Evolutionary conservation across 2,888 invertebrate genomes (phyloP), one percentile per base, ranked within the genome.

Genomic region (Pyrgus malvae): DNA sequence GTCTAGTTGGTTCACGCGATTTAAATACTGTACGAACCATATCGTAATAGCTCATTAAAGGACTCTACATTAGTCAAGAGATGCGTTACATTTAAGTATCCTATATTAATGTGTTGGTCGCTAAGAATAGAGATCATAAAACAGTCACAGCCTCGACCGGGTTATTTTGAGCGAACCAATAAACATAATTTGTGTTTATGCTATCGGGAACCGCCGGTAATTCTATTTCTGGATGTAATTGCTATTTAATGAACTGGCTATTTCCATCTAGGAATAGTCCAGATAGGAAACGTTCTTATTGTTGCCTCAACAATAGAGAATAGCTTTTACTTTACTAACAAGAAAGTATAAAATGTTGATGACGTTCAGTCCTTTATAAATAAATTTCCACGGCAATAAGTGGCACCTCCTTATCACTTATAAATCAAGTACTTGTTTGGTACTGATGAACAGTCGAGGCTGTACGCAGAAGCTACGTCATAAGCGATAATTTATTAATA

Each of bases 101-200:
- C 9, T 29, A n/a, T 31, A 40, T 49, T 40, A 31, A 49, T 19
- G 40, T 40, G 40, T 14, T 17, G 29, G 31, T 33, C 9, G 17
- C 50, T 50, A 50, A 50, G 33, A 42, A 50, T 42, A 50, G 50
- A 14, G 42, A 11, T 25, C 23, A 23, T 50, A 40, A 50, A 50
- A 17, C 41, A 41, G 41, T 49, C 42, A 37, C 25, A 58, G 21
- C 25, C 12, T 51, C 42, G 51, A 51, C 46, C 51, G 57, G 38
- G 50, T 53, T 60, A 62, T 62, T 62, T 58, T 49, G 55, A 58
- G 55, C 53, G 33, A 19, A 29, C 40, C 45, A 60, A 60, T 53
- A 58, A 50, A 48, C 55, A 46, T 59, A 57, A 64, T 63, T 63
- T 62, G 59, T 59, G 50, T 48, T 40, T 41, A 54, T 38, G 16